Evolutionary conservation across 1,140 invertebrate genomes (phyloP).

Genomic region (Zeugodacus cucurbitae): DNA sequence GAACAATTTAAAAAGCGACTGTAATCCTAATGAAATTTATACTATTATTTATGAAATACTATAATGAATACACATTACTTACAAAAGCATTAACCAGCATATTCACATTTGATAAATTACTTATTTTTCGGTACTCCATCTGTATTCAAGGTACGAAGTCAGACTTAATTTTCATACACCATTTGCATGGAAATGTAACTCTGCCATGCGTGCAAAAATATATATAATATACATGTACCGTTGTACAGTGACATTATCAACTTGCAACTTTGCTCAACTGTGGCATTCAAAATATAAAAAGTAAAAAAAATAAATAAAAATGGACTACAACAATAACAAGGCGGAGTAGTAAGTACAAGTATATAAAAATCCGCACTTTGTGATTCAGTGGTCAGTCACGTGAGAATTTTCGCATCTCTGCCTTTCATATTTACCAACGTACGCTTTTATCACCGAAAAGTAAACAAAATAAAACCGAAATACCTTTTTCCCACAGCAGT

Average conservation of each 20-base stretch:
- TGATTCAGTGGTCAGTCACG: slow-evolving; percentile 12
- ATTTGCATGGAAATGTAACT: neutral
- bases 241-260: neutral
- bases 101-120: too few relatives aligned
- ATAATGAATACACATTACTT: too few relatives aligned
- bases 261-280: neutral
- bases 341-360: neutral
- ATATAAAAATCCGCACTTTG: slow-evolving; percentile 6
- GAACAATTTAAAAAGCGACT: too few relatives aligned
- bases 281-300: neutral
- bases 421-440: slow-evolving; percentile 2
- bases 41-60: too few relatives aligned
- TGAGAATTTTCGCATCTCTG: slow-evolving; percentile 27
- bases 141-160: too few relatives aligned
- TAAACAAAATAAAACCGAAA: neutral
- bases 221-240: too few relatives aligned
- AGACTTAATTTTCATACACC: neutral
- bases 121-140: too few relatives aligned
- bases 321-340: neutral
- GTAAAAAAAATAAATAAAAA: too few relatives aligned
- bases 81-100: too few relatives aligned
- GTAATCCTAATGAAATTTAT: too few relatives aligned
- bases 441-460: neutral
- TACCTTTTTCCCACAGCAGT: slow-evolving; percentile 32
- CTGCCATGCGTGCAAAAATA: neutral